phyloP scores from a whole-genome alignment of 1,140 invertebrate genomes.

The Eurytemora carolleeae region DNA sequence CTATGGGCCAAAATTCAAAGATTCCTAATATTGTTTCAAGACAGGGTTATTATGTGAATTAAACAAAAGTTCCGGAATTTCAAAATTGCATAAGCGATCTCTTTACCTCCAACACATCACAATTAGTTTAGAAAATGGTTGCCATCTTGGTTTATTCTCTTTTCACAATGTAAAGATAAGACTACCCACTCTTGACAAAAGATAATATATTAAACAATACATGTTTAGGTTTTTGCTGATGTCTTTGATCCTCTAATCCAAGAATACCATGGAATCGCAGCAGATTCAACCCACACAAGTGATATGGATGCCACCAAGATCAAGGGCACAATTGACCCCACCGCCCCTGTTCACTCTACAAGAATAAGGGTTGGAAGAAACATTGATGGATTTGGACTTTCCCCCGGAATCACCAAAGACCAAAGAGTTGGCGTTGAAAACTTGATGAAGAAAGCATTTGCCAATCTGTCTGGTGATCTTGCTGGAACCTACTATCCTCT shows the following conservation, averaged over 20 bases:
- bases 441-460: constrained; percentile 12
- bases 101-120: too few relatives aligned
- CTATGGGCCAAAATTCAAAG: too few relatives aligned
- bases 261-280: constrained; percentile 15
- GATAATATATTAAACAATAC: too few relatives aligned
- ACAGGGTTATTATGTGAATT: too few relatives aligned
- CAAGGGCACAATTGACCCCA: constrained; percentile 14
- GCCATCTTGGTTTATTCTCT: too few relatives aligned
- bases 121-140: too few relatives aligned
- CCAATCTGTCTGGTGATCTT: constrained; percentile 22
- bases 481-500: constrained; percentile 27
- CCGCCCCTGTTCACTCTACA: constrained; percentile 12
- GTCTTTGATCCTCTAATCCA: constrained; percentile 16
- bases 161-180: too few relatives aligned
- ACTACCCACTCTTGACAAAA: too few relatives aligned
- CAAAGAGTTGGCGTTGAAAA: constrained; percentile 13
- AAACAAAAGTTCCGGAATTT: too few relatives aligned
- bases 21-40: too few relatives aligned
- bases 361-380: constrained; percentile 13
- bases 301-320: constrained; percentile 14
- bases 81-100: too few relatives aligned
- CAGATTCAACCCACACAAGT: constrained; percentile 14
- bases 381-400: constrained; percentile 16
- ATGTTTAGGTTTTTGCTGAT: constrained; percentile 13
- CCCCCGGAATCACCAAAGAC: constrained; percentile 15